Base-by-base conservation (phyloP, 2,888 invertebrate species). In the Sisyra nigra region DNA sequence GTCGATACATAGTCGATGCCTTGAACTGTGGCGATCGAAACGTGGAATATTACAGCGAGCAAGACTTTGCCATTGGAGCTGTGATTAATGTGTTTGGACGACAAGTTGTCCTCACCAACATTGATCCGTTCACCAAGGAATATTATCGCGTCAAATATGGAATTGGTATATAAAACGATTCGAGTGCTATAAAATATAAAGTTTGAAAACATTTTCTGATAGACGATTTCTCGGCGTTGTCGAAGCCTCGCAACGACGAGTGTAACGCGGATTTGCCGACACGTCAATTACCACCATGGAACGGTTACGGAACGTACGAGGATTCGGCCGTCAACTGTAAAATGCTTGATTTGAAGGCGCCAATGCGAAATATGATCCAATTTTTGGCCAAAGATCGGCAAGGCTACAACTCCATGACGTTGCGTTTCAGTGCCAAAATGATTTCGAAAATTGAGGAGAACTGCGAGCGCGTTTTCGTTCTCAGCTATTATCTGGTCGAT, bases 301-400 rank as follows among this genome's bases (percentile, higher is more conserved):
- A 91, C 56, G 92, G 92, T 3, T 89, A 79, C 62, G 93, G 93
- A 0, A 76, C 80, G 0, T 83, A 86, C 55, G 88, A 88, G 47
- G 92, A 93, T 57, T 91, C 91, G 0, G 82, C 88, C 7, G 81
- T 81, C 50, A 91, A 89, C 56, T 91, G 91, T 55, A 72, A 77
- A 40, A 78, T 79, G 0, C 76, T 92, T 1, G 74, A 83, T 51
- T 84, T 86, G 1, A 83, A 82, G 57, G 67, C 85, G 2, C 84
- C 84, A 0, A 74, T 76, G 51, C 67, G 71, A 7, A 83, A 89
- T 59, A 82, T 87, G 52, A 72, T 80, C 44, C 87, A 87, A 58
- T 86, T 87, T 54, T 68, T 87, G 44, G 68, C 77, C 55, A 78
- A 81, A 51, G 91, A 89, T 60, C 77, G 77, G 73, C 82, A 57